Evolutionary conservation across 2,888 invertebrate species (phyloP).

Genomic region (Zhengitettix transpicula): DNA sequence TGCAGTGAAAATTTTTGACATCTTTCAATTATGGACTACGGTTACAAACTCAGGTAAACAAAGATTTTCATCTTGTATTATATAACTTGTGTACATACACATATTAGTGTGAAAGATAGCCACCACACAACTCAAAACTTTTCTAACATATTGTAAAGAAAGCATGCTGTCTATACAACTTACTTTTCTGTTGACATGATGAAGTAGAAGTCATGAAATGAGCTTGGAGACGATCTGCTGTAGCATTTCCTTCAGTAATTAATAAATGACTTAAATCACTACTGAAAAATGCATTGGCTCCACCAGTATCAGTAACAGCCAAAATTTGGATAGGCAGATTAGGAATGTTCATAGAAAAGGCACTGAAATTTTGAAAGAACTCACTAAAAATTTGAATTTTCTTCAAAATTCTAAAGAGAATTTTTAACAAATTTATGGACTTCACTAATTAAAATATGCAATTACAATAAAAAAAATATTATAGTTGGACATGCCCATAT

Average conservation of each 20-base stretch:
- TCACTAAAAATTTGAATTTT: constrained; percentile 6
- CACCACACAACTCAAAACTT: no score
- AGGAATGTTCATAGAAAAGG: constrained; percentile 84
- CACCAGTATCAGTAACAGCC: constrained; percentile 80
- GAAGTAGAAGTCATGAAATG: constrained; percentile 84
- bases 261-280: constrained; percentile 78
- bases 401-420: no score
- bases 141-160: no score
- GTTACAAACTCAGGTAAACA: no score
- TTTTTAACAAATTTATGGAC: no score
- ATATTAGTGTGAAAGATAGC: no score
- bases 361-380: constrained; percentile 34
- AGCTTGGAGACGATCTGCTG: constrained; percentile 75
- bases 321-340: constrained; percentile 87
- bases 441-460: no score
- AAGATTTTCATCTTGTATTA: no score
- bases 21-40: no score
- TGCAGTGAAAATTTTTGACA: no score
- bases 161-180: constrained; percentile 19
- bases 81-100: no score
- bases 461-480: background rate
- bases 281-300: constrained; percentile 77
- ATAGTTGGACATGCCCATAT: background rate
- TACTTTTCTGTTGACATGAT: constrained; percentile 73
- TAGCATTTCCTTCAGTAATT: constrained; percentile 83